Conservation (phyloP, 2,888 invertebrate species). For the Tachina lurida region DNA sequence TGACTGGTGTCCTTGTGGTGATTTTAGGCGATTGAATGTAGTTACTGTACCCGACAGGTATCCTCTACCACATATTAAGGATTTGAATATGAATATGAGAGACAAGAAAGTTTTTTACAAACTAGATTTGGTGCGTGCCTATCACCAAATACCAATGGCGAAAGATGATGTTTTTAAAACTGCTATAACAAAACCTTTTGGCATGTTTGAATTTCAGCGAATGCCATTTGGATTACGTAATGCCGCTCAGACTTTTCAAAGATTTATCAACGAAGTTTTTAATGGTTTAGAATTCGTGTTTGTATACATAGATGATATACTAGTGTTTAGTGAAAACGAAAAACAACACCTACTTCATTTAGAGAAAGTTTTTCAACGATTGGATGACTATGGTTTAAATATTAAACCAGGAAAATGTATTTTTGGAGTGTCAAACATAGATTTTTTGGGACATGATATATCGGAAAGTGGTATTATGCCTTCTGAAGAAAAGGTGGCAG, state of each 20-base stretch:
- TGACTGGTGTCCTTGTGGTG: background rate
- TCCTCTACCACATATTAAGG: constrained; percentile 3
- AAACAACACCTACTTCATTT: background rate
- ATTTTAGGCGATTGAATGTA: background rate
- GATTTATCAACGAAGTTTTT: no score
- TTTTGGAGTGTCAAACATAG: no score
- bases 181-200: background rate
- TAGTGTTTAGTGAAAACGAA: background rate
- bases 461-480: background rate
- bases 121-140: background rate
- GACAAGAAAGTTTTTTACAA: background rate
- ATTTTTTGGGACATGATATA: background rate
- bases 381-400: no score
- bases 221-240: constrained; percentile 7
- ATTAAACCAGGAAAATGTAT: no score
- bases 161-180: background rate
- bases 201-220: no score
- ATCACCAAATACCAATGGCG: constrained; percentile 17
- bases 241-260: background rate
- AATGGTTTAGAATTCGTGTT: no score
- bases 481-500: background rate
- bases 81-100: background rate
- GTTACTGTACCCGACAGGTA: background rate
- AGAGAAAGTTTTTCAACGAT: no score
- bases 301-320: background rate